phyloP scores from a whole-genome alignment of 35 echinoderm and acorn worm genomes.

The Stichopus chloronotus region DNA sequence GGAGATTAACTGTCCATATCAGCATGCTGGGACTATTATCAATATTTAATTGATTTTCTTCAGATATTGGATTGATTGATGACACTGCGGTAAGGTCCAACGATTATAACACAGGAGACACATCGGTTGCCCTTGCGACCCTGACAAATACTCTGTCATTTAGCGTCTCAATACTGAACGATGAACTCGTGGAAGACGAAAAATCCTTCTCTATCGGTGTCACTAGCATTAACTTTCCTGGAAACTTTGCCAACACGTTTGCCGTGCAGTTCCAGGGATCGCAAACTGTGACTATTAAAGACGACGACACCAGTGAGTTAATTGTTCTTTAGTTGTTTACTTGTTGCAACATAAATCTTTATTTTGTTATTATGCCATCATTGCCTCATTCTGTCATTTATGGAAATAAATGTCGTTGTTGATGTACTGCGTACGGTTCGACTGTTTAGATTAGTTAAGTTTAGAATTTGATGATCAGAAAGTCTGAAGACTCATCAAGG shows the following conservation, averaged over 20 bases:
- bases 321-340: too few species aligned
- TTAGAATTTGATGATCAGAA: too few species aligned
- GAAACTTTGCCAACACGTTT: too few species aligned
- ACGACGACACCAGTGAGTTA: neutral
- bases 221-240: neutral
- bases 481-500: too few species aligned
- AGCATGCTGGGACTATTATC: too few species aligned
- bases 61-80: neutral
- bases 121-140: neutral
- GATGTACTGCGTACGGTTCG: too few species aligned
- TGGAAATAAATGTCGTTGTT: too few species aligned
- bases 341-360: too few species aligned
- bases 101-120: neutral
- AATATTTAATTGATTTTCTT: neutral
- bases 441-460: too few species aligned
- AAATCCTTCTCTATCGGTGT: neutral
- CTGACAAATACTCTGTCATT: neutral
- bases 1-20: too few species aligned
- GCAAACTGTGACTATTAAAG: conserved; percentile 18
- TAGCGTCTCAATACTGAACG: neutral
- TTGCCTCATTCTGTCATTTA: too few species aligned
- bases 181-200: neutral
- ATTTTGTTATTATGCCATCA: too few species aligned
- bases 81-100: neutral
- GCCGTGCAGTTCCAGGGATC: neutral